A percentile compares a stretch with the other conserved stretches of the same genome.
These are phyloP conservation scores for Sitophilus oryzae DNA, from an alignment of 1,140 invertebrate species.

Conservation along the genomic window DNA sequence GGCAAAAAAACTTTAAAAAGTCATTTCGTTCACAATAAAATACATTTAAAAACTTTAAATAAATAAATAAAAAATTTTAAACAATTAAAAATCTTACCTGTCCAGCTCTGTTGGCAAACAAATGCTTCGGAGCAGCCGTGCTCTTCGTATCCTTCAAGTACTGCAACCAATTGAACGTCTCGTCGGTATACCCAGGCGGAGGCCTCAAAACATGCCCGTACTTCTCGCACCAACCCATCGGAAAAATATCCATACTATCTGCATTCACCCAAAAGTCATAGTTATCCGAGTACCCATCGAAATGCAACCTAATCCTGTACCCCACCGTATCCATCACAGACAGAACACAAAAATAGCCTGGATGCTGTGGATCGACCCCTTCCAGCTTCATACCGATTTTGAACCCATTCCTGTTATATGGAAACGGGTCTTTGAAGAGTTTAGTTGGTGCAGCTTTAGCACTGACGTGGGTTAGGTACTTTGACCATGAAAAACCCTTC, in stretches of 20 bases:
- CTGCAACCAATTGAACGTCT: constrained; percentile 73
- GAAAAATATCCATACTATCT: constrained; percentile 86
- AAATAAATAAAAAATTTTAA: background rate
- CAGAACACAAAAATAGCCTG: constrained; percentile 81
- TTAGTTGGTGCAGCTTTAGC: constrained; percentile 68
- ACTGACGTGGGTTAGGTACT: constrained; percentile 65
- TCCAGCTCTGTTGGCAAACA: constrained; percentile 61
- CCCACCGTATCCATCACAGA: constrained; percentile 78
- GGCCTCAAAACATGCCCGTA: constrained; percentile 67
- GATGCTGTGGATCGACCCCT: constrained; percentile 88
- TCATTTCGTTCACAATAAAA: background rate
- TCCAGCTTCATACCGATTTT: constrained; percentile 87
- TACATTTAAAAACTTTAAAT: background rate
- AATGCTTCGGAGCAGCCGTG: constrained; percentile 68
- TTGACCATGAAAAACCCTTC: constrained; percentile 68
- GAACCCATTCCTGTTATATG: constrained; percentile 64
- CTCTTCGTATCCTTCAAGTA: constrained; percentile 76
- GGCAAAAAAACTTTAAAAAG: too few relatives aligned
- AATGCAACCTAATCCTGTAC: constrained; percentile 79
- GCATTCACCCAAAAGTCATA: constrained; percentile 95
- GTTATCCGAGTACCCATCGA: constrained; percentile 84
- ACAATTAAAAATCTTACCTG: constrained; percentile 44
- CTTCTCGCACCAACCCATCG: constrained; percentile 86
- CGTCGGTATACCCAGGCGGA: constrained; percentile 60
- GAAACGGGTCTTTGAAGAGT: constrained; percentile 73